Conservation (phyloP, 2,113 vertebrate genomes). For the Tachysurus vachellii region DNA sequence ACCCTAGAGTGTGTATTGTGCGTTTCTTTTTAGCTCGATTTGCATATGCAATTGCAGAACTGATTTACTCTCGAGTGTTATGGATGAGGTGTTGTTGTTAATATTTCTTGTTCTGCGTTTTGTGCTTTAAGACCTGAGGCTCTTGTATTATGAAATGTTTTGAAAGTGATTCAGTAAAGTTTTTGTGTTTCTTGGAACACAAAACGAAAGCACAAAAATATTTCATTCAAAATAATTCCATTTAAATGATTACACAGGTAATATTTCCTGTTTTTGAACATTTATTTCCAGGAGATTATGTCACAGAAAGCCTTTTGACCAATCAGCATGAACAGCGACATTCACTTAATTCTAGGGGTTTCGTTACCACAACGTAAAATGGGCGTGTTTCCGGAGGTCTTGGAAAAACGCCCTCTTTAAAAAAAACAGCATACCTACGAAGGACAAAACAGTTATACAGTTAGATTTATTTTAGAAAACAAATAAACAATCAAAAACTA, state of each 20-base stretch:
- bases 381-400: too few species aligned
- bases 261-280: background rate
- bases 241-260: background rate
- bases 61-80: background rate
- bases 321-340: too few species aligned
- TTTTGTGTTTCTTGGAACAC: background rate
- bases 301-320: background rate
- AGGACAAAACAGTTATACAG: too few species aligned
- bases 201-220: background rate
- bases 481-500: too few species aligned
- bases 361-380: too few species aligned
- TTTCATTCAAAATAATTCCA: background rate
- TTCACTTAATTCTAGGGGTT: too few species aligned
- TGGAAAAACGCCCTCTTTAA: too few species aligned
- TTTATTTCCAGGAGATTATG: background rate
- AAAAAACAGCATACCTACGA: too few species aligned
- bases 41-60: background rate
- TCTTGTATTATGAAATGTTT: background rate
- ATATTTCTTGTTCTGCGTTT: background rate
- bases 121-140: background rate
- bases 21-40: background rate
- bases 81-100: background rate
- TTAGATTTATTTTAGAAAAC: too few species aligned
- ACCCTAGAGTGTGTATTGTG: background rate
- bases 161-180: background rate